Base-by-base conservation (phyloP, 2,888 invertebrate genomes). In the Drosophila maculinotata region DNA sequence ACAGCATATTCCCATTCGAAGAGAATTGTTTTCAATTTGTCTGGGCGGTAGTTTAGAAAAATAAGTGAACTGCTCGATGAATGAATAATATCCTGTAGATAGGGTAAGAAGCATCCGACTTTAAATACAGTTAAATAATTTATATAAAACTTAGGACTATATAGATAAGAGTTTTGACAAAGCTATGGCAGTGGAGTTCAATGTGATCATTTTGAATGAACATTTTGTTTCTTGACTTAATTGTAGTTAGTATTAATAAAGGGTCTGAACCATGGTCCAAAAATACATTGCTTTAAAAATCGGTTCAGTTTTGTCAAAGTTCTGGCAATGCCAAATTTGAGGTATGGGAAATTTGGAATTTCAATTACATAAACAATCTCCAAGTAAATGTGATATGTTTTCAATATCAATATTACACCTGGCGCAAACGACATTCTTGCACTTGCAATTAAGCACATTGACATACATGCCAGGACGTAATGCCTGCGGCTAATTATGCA, bases 371-470 rank as follows among this genome's bases (percentile, higher is more conserved):
- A 6, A 36, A 62, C 15, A 7, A 28, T 20, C 12, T 33, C 14
- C 14, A 38, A 52, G 38, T 26, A 39, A 28, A 64, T 64, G 23
- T 14, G 44, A 60, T 42, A 54, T 44, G 49, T 39, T 47, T 30
- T 36, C 31, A 15, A 28, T 48, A 45, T 31, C 47, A 67, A 44
- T 47, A 35, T 53, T 33, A 63, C 51, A 63, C 51, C 63, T 48
- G 38, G 23, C 15, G 28, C 23, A 28, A 26, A 25, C 10, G 45
- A 17, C 23, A 52, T 52, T 33, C 39, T 38, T 49, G 52, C 44
- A 54, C 44, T 44, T 59, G 35, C 59, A 73, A 67, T 73, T 67
- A 68, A 47, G 23, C 17, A 41, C 49, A 49, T 49, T 41, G 41
- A 64, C 35, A 49, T 36, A 31, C 51, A 36, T 25, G 39, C 33